Evolutionary conservation across 2,888 invertebrate genomes (phyloP).

Genomic region (Parnassius apollo): DNA sequence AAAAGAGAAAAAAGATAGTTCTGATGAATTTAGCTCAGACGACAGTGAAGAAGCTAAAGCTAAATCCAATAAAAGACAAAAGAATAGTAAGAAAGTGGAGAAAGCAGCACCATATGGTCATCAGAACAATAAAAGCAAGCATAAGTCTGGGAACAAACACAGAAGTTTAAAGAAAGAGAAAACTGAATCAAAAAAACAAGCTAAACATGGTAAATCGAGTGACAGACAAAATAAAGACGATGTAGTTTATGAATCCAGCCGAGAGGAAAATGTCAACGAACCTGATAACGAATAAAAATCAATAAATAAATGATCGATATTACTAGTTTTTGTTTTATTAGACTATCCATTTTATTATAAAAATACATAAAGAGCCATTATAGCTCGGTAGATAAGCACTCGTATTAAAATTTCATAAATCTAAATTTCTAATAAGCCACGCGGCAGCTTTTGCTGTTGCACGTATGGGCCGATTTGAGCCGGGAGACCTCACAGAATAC

Average conservation of each 20-base stretch:
- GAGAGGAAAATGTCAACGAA: constrained; percentile 67
- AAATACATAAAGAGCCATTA: too few species aligned
- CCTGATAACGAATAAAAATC: constrained; percentile 46
- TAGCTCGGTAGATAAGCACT: too few species aligned
- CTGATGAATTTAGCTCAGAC: constrained; percentile 12
- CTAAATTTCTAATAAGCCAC: too few species aligned
- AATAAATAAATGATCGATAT: constrained; percentile 29
- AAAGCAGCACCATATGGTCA: constrained; percentile 9
- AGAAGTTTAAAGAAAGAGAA: constrained; percentile 10
- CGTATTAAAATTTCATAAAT: too few species aligned
- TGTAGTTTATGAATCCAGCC: constrained; percentile 63
- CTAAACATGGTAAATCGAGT: constrained; percentile 19
- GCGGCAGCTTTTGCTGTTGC: too few species aligned
- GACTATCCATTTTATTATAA: too few species aligned
- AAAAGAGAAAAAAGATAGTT: constrained; percentile 6
- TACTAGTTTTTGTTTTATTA: too few species aligned
- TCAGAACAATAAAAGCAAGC: constrained; percentile 18
- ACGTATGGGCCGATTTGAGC: too few species aligned
- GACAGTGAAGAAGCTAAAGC: constrained; percentile 19
- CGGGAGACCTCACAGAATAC: too few species aligned
- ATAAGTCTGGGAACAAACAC: constrained; percentile 9
- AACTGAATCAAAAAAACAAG: constrained; percentile 26
- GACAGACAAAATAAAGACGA: constrained; percentile 34
- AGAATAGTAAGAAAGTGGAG: constrained; percentile 11
- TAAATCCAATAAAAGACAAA: constrained; percentile 10